Percentiles rank a stretch among this genome's conserved stretches.
Evolutionary conservation across 2,888 invertebrate species (phyloP).

Genomic region (Rhyacophila evoluta): DNA sequence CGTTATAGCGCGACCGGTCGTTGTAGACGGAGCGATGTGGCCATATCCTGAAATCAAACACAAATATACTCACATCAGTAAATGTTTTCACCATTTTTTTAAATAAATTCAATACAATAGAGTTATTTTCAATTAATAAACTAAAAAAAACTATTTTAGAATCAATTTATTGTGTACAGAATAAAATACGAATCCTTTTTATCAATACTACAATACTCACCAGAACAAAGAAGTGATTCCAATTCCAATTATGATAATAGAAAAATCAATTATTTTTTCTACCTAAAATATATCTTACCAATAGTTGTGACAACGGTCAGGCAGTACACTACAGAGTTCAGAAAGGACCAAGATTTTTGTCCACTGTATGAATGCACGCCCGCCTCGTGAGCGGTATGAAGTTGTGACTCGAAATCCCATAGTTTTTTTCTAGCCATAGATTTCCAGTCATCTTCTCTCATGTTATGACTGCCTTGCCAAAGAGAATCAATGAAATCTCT

Average conservation of each 20-base stretch:
- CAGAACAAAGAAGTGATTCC: too few relatives aligned
- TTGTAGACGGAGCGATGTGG: slow-evolving; percentile 93
- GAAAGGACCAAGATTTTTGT: slow-evolving; percentile 87
- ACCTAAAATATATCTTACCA: slow-evolving; percentile 72
- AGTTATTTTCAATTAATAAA: background rate
- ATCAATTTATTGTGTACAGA: too few relatives aligned
- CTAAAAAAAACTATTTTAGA: background rate
- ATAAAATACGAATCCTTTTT: too few relatives aligned
- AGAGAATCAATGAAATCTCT: slow-evolving; percentile 86
- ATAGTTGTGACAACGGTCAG: slow-evolving; percentile 90
- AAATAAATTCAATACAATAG: too few relatives aligned
- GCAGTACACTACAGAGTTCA: slow-evolving; percentile 88
- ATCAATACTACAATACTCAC: too few relatives aligned
- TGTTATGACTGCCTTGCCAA: slow-evolving; percentile 84
- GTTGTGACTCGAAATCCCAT: slow-evolving; percentile 86
- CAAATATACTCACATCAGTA: too few relatives aligned
- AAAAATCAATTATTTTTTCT: background rate
- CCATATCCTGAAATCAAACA: slow-evolving; percentile 83
- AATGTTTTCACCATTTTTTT: too few relatives aligned
- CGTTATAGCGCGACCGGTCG: slow-evolving; percentile 85
- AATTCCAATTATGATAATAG: too few relatives aligned
- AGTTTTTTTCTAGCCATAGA: slow-evolving; percentile 84
- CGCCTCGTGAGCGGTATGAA: slow-evolving; percentile 86
- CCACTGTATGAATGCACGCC: slow-evolving; percentile 88
- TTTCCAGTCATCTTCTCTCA: slow-evolving; percentile 92